A percentile compares a stretch with the other conserved stretches of the same genome.
phyloP scores from a whole-genome alignment of 2,113 vertebrate genomes.

The Planiliza haematocheilus region DNA sequence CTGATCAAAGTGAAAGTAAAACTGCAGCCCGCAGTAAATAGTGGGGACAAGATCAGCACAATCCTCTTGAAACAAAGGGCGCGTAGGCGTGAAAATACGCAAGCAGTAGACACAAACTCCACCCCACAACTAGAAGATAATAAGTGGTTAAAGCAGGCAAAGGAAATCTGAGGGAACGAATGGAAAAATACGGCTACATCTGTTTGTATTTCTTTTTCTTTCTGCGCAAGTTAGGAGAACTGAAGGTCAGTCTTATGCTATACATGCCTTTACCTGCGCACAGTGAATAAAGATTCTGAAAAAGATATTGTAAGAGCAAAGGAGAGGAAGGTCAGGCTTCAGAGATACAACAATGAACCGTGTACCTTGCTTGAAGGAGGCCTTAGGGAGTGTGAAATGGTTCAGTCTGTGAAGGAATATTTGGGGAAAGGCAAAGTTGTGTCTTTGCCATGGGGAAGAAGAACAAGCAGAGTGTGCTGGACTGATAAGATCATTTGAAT shows the following conservation, averaged over 20 bases:
- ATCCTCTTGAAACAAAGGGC: constrained; percentile 63
- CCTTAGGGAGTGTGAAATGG: constrained; percentile 28
- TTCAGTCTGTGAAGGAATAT: constrained; percentile 7
- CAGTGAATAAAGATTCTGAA: constrained; percentile 16
- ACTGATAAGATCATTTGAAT: constrained; percentile 19
- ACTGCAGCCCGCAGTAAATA: constrained; percentile 69
- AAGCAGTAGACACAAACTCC: constrained; percentile 46
- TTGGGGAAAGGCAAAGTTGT: not conserved
- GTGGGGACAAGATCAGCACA: constrained; percentile 69
- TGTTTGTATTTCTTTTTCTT: constrained; percentile 7
- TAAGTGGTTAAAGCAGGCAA: constrained; percentile 21
- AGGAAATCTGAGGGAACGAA: constrained; percentile 38
- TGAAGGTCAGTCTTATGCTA: constrained; percentile 22
- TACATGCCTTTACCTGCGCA: constrained; percentile 36
- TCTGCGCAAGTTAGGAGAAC: not conserved
- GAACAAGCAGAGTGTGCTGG: constrained; percentile 11
- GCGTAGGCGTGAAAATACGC: constrained; percentile 64
- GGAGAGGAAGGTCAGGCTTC: constrained; percentile 27
- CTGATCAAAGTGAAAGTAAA: constrained; percentile 74
- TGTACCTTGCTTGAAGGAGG: constrained; percentile 38
- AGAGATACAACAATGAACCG: constrained; percentile 22
- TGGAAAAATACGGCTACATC: constrained; percentile 20
- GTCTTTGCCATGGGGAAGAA: constrained; percentile 19
- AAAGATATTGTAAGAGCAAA: constrained; percentile 24
- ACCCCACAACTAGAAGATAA: constrained; percentile 28